phyloP scores from a whole-genome alignment of 2,888 invertebrate genomes.

The Hoplodrina ambigua region DNA sequence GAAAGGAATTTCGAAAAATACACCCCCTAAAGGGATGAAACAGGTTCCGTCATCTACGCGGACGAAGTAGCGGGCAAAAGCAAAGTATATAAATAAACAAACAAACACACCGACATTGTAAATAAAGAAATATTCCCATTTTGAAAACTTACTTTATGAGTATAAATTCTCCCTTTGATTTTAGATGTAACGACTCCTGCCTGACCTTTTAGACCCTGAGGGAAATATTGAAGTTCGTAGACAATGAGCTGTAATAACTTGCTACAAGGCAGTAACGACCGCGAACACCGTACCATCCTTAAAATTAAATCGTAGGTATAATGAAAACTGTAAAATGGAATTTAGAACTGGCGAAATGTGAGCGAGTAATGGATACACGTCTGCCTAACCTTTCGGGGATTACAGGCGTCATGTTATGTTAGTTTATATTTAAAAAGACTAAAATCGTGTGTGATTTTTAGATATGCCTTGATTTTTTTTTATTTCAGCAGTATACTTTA shows the following conservation, averaged over 20 bases:
- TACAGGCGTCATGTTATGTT: no score
- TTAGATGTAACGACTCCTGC: not conserved
- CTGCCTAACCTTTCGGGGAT: no score
- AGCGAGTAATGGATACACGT: no score
- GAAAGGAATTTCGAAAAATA: no score
- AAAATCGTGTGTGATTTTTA: not conserved
- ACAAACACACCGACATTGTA: no score
- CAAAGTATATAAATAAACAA: no score
- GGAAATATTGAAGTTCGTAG: conserved; percentile 34
- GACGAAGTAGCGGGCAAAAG: no score
- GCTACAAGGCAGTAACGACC: conserved; percentile 3
- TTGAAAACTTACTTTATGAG: conserved; percentile 3
- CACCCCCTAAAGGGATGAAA: no score
- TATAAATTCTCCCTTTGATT: conserved; percentile 17
- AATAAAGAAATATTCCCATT: not conserved
- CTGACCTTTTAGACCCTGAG: conserved; percentile 27
- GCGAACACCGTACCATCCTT: not conserved
- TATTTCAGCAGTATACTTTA: no score
- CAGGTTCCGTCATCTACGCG: no score
- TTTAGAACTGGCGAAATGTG: not conserved
- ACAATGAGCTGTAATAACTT: conserved; percentile 21
- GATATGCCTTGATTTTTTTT: no score
- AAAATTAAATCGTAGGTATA: not conserved
- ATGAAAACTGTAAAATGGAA: not conserved
- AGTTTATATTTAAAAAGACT: not conserved